These are phyloP conservation scores for Apotomis turbidana DNA, from an alignment of 2,888 invertebrate genomes.

Conservation along the genomic window DNA sequence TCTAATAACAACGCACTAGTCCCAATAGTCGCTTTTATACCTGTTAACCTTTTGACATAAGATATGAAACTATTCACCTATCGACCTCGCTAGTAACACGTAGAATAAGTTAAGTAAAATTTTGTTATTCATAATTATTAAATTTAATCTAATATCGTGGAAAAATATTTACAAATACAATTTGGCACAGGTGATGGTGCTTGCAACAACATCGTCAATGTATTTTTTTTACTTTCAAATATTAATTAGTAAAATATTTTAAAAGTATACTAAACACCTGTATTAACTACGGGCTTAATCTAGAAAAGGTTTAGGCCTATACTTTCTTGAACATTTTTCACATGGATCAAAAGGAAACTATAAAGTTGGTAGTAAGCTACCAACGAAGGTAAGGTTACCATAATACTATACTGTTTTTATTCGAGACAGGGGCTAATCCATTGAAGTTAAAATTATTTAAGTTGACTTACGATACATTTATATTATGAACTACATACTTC, in stretches of 20 bases:
- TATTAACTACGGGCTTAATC: constrained; percentile 78
- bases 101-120: constrained; percentile 50
- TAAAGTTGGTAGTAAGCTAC: constrained; percentile 4
- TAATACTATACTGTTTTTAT: constrained; percentile 16
- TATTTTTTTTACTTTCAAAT: constrained; percentile 58
- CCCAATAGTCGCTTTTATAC: too few relatives aligned
- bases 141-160: constrained; percentile 61
- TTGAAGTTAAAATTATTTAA: constrained; percentile 18
- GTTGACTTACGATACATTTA: constrained; percentile 31
- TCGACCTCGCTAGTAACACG: constrained; percentile 39
- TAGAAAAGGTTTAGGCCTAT: constrained; percentile 77
- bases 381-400: constrained; percentile 19
- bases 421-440: constrained; percentile 19
- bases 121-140: constrained; percentile 53
- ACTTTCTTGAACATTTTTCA: constrained; percentile 46
- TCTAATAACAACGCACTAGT: too few relatives aligned
- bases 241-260: constrained; percentile 65
- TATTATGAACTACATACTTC: constrained; percentile 36
- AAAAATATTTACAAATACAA: constrained; percentile 74
- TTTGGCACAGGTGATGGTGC: constrained; percentile 80
- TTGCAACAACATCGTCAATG: constrained; percentile 62
- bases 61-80: constrained; percentile 5
- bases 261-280: constrained; percentile 72
- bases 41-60: not conserved
- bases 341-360: constrained; percentile 6